These are phyloP conservation scores for Athene noctua DNA, from an alignment of 2,113 vertebrate species.

Conservation along the genomic window DNA sequence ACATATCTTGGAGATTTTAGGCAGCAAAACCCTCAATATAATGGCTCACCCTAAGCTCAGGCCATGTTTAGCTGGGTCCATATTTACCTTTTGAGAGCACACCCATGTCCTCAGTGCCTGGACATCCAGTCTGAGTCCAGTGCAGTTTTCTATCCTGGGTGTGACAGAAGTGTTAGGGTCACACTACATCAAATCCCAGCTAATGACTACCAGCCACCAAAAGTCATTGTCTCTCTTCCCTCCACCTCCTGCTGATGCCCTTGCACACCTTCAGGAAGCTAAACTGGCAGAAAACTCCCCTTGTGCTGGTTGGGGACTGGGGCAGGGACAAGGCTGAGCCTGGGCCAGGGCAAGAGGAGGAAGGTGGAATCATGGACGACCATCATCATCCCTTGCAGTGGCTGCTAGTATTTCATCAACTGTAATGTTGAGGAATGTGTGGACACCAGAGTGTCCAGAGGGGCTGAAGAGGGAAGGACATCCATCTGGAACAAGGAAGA, in stretches of 20 bases:
- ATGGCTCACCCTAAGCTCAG: background rate
- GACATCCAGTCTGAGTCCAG: background rate
- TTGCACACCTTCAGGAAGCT: background rate
- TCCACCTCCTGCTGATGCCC: background rate
- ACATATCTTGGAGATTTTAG: fast-evolving
- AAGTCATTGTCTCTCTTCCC: background rate
- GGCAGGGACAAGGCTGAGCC: background rate
- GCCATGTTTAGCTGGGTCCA: background rate
- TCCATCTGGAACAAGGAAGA: background rate
- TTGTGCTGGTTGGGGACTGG: background rate
- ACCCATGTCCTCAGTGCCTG: background rate
- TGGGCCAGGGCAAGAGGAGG: background rate
- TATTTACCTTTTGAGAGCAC: background rate
- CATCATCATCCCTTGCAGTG: fast-evolving
- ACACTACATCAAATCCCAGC: background rate
- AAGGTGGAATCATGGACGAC: background rate
- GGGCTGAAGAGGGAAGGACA: background rate
- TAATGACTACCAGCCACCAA: background rate
- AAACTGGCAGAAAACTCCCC: background rate
- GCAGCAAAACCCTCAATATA: background rate
- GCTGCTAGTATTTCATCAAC: background rate
- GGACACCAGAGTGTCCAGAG: background rate
- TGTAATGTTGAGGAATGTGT: background rate
- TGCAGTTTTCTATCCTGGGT: background rate
- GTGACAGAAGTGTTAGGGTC: background rate